Conservation (phyloP, 2,797 vertebrate species). For the Cyprinella venusta region DNA sequence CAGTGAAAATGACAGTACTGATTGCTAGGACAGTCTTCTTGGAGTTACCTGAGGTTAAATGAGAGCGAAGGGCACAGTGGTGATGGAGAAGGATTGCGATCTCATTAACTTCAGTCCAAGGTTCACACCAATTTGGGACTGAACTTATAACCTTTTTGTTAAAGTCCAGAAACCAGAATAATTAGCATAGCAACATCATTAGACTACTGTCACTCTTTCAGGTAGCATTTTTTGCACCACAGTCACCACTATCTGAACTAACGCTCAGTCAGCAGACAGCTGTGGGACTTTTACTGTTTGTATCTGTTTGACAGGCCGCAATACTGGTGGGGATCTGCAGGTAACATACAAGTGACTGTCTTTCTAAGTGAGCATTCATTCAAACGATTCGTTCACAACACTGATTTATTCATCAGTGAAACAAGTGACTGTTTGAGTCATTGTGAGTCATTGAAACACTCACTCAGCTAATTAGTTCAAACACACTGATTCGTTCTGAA, state of each 20-base stretch:
- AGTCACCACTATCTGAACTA: not conserved
- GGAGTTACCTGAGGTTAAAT: slow-evolving; percentile 30
- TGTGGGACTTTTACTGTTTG: not conserved
- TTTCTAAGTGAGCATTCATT: not conserved
- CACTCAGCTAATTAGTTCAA: not conserved
- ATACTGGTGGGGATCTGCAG: not conserved
- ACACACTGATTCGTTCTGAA: not conserved
- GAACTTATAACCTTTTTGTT: slow-evolving; percentile 43
- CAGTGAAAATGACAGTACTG: not conserved
- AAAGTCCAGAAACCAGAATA: slow-evolving; percentile 14
- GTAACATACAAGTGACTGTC: not conserved
- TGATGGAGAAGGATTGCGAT: slow-evolving; percentile 22
- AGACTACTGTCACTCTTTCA: slow-evolving; percentile 14
- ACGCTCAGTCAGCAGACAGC: not conserved
- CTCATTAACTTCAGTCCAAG: slow-evolving; percentile 25
- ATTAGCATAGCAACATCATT: slow-evolving; percentile 29
- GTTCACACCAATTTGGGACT: slow-evolving; percentile 32
- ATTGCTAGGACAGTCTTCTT: slow-evolving; percentile 21
- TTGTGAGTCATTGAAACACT: not conserved
- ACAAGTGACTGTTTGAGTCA: not conserved
- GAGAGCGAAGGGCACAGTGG: slow-evolving; percentile 1
- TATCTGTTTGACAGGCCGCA: no score
- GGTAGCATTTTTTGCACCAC: not conserved
- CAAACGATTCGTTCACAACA: not conserved
- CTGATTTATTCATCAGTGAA: not conserved